Evolutionary conservation across 2,888 invertebrate species (phyloP), one percentile per base, ranked within the genome.

Genomic region (Dicranocentrus wangi): DNA sequence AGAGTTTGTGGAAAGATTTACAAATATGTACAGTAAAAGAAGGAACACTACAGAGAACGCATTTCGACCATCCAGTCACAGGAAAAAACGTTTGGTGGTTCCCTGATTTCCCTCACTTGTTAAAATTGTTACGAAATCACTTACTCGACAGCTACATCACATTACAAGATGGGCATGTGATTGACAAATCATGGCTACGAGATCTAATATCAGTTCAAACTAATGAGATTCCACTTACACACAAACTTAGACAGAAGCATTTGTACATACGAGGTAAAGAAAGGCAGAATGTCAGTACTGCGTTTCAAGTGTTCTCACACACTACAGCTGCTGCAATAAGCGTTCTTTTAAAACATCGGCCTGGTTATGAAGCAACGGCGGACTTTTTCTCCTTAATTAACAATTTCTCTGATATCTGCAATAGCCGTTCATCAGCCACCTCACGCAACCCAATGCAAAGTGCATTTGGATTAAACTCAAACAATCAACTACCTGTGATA

Each of bases 261-360:
- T 3, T 69, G n/a, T 53, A 15, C 7, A 23, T 53, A 5, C 2
- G 17, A 7, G 71, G 71, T 7, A 10, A 39, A 21, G 15, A 71
- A 32, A 13, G 71, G n/a, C 71, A 71, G 17, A 58, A 71, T 39
- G 71, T 71, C 8, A 7, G 58, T 10, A 19, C 71, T 19, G 71
- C 71, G 8, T 71, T 71, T 23, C 58, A 71, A 39, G 10, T 71
- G n/a, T 58, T 39, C 23, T 61, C 61, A 28, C 61, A 61, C 28
- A 28, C 61, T 21, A 32, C 23, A n/a, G 58, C 71, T 7, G 13
- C 32, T 28, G 19, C 60, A 19, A 58, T 71, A 8, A 23, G 32
- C 19, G 17, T 32, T n/a, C 13, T 39, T 8, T 39, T 39, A 13
- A 39, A 13, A 8, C 39, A 39, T 13, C 39, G 39, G 5, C 39